These are phyloP conservation scores for Anguilla rostrata DNA, from an alignment of 2,113 vertebrate genomes.

Conservation along the genomic window DNA sequence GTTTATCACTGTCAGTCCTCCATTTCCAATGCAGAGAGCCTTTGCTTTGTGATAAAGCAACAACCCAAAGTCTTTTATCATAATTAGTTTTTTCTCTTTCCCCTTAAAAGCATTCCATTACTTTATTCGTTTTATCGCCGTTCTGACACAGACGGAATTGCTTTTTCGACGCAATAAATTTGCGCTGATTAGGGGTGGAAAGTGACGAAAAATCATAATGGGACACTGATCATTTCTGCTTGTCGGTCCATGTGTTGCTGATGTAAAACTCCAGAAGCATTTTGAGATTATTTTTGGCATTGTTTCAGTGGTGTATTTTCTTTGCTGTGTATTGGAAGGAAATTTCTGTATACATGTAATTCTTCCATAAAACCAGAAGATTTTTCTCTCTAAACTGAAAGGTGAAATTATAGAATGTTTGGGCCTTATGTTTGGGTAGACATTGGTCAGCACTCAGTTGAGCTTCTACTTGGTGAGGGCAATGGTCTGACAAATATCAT, in stretches of 20 bases:
- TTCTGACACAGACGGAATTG: slow-evolving; percentile 64
- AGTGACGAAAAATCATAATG: slow-evolving; percentile 30
- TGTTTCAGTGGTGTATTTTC: neutral
- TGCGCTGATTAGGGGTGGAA: slow-evolving; percentile 30
- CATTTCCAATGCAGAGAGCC: slow-evolving; percentile 73
- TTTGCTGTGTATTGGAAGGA: neutral
- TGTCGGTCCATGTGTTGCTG: neutral
- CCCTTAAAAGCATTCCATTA: slow-evolving; percentile 75
- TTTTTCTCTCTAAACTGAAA: too few relatives aligned
- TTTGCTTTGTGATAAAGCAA: slow-evolving; percentile 72
- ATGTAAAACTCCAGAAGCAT: neutral
- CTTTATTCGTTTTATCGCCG: slow-evolving; percentile 66
- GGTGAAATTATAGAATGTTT: too few relatives aligned
- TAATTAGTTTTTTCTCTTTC: slow-evolving; percentile 79
- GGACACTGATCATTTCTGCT: slow-evolving; percentile 11
- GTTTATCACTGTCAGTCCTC: slow-evolving; percentile 72
- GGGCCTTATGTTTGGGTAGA: neutral
- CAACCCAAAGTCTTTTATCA: slow-evolving; percentile 77
- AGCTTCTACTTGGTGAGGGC: too few relatives aligned
- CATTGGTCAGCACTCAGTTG: neutral
- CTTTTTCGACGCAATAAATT: slow-evolving; percentile 57
- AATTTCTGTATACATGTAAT: neutral
- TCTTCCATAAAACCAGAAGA: neutral
- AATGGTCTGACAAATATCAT: too few relatives aligned
- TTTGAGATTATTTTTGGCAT: neutral